A percentile compares a stretch with the other conserved stretches of the same genome.
Conservation (phyloP, 2,113 vertebrate species). For the Condylura cristata region DNA sequence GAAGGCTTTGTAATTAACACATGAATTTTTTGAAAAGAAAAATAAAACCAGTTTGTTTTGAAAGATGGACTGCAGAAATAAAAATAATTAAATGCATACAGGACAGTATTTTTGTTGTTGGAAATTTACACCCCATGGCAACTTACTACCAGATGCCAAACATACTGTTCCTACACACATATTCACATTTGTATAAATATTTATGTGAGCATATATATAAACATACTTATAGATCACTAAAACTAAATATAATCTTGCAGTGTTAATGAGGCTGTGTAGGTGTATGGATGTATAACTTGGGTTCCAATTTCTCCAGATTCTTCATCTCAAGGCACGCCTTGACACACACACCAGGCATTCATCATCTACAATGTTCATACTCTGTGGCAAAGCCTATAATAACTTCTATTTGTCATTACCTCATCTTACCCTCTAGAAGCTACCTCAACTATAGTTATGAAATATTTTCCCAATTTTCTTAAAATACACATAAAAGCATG, state of each 20-base stretch:
- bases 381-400: background rate
- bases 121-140: background rate
- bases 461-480: background rate
- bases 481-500: background rate
- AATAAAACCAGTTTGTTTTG: background rate
- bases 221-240: background rate
- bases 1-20: background rate
- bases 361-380: background rate
- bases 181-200: background rate
- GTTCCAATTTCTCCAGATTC: background rate
- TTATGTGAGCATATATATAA: background rate
- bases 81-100: constrained; percentile 24
- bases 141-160: background rate
- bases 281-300: background rate
- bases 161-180: background rate
- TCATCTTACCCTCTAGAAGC: background rate
- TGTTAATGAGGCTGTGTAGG: background rate
- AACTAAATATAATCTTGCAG: constrained; percentile 2
- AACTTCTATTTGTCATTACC: background rate
- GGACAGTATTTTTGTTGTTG: background rate
- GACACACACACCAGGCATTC: background rate
- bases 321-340: background rate
- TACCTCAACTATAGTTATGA: background rate
- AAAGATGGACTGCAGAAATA: background rate
- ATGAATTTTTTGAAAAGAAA: background rate